phyloP scores from a whole-genome alignment of 2,888 invertebrate genomes.

The Pollenia labialis region DNA sequence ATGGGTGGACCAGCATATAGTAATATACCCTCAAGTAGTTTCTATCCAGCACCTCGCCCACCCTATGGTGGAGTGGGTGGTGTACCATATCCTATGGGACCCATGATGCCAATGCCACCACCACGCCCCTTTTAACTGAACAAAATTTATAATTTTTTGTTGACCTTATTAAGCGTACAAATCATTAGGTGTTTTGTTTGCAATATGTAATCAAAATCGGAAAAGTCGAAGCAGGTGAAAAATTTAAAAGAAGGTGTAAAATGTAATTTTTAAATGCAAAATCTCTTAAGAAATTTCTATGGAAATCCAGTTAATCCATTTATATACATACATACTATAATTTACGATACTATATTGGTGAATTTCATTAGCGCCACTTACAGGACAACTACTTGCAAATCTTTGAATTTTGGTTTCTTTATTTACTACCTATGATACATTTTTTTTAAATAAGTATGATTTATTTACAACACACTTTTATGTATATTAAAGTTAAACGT shows the following conservation, averaged over 20 bases:
- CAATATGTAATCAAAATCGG: conserved; percentile 19
- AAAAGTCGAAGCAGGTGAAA: background rate
- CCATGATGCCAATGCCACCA: conserved; percentile 93
- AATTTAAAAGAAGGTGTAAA: background rate
- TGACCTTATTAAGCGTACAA: conserved; percentile 46
- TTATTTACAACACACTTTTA: conserved; percentile 28
- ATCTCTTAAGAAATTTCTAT: background rate
- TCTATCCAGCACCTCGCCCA: conserved; percentile 76
- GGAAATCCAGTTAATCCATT: background rate
- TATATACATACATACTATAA: background rate
- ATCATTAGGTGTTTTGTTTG: conserved; percentile 37
- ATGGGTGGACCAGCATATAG: conserved; percentile 77
- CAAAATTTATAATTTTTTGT: background rate
- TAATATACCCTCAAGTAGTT: conserved; percentile 78
- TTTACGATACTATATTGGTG: background rate
- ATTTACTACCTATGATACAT: conserved; percentile 1
- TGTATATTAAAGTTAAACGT: conserved; percentile 56
- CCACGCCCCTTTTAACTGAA: conserved; percentile 87
- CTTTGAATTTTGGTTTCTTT: conserved; percentile 9
- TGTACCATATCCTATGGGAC: conserved; percentile 85
- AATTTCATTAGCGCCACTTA: background rate
- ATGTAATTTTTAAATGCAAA: background rate
- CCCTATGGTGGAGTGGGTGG: conserved; percentile 68
- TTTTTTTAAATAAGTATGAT: conserved; percentile 22
- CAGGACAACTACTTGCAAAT: conserved; percentile 13